phyloP scores from a whole-genome alignment of 2,113 vertebrate genomes.

The Megalops atlanticus region DNA sequence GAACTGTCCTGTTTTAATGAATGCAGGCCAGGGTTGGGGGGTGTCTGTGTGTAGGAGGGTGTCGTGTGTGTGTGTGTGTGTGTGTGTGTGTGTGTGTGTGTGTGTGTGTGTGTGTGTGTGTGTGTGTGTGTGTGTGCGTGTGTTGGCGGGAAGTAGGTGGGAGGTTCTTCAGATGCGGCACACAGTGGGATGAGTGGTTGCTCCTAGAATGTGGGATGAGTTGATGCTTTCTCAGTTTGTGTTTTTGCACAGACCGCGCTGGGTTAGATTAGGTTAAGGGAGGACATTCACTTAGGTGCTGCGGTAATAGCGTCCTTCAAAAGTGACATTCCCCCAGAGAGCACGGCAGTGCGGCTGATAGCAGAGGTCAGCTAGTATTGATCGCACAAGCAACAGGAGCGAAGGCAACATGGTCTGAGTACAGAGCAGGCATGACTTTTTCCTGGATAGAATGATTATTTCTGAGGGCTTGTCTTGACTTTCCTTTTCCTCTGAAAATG shows the following conservation, averaged over 20 bases:
- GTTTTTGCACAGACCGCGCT: background rate
- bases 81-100: too few relatives aligned
- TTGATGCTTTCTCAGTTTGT: constrained; percentile 31
- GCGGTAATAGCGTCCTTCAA: constrained; percentile 49
- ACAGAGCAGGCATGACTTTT: background rate
- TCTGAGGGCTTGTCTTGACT: background rate
- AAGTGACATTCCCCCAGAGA: constrained; percentile 46
- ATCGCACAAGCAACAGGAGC: constrained; percentile 37
- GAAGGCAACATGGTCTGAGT: background rate
- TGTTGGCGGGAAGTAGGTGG: too few relatives aligned
- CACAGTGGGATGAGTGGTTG: background rate
- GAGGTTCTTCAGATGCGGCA: too few relatives aligned
- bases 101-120: too few relatives aligned
- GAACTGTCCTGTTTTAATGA: too few relatives aligned
- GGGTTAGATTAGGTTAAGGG: constrained; percentile 33
- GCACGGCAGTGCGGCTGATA: constrained; percentile 41
- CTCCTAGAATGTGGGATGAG: too few relatives aligned
- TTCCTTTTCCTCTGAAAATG: background rate
- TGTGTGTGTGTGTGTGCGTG: too few relatives aligned
- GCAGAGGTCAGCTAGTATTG: constrained; percentile 46
- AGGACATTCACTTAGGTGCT: constrained; percentile 37
- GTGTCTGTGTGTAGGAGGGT: too few relatives aligned
- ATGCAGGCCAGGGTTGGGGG: too few relatives aligned
- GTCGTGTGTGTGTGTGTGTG: too few relatives aligned
- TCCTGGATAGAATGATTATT: background rate